Evolutionary conservation across 2,797 vertebrate genomes (phyloP), one percentile per base, ranked within the genome.

Genomic region (Salarias fasciatus): DNA sequence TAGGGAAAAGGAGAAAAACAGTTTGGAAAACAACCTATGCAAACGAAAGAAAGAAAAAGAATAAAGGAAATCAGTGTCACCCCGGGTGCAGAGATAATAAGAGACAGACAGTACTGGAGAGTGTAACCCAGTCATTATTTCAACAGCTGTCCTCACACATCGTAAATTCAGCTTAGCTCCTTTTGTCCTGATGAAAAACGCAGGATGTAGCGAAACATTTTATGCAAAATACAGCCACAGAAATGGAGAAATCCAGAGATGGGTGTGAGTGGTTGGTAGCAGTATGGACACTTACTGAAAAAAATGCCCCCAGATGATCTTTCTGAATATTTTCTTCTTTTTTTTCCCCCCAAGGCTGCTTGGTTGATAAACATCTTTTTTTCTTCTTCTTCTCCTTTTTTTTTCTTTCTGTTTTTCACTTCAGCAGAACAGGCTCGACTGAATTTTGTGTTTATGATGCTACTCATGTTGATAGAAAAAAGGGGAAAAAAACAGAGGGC

Each of bases 281-380:
- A 40, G 31, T 52, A 15, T 46, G 63, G 66, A 63, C 51, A 48
- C 61, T 65, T 29, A 44, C 49, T 61, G 38, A 38, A 52, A 63
- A 81, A 76, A 70, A 76, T 41, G 6, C 38, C 71, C 63, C 47
- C 11, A 44, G 57, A 84, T 72, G 65, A 75, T 55, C 35, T 75
- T 57, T 67, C 18, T 8, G 47, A 55, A 66, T 61, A 49, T 49
- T 56, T 77, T 64, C 46, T 57, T n/a, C 59, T 4, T 13, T 37
- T 54, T 72, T 52, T 35, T 35, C 9, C 9, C 30, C 55, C 56
- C 2, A 53, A 42, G 56, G 44, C 68, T 69, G 52, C 56, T 53
- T 40, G 46, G 66, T 24, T 69, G 79, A 80, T 79, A 82, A 82
- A 80, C 73, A 84, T 82, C 61, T 47, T 38, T 29, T 11, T 30